Base-by-base conservation (phyloP, 2,113 vertebrate species). In the Takifugu flavidus region DNA sequence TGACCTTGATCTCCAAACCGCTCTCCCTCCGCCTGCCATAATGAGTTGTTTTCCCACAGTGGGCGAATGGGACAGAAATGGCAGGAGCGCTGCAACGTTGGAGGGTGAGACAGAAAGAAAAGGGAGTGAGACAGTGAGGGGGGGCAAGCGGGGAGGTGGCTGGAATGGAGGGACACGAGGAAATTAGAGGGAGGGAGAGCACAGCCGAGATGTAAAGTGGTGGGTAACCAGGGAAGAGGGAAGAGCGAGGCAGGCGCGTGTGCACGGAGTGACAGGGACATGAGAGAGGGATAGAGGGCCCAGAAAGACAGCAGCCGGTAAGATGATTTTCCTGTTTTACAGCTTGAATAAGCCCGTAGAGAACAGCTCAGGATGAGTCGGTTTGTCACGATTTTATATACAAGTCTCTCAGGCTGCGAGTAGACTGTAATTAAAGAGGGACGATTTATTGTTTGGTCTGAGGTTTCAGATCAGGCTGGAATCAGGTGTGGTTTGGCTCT, bases 41-140 rank as follows among this genome's bases (percentile, higher is more conserved):
- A 90, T 90, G 88, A 92, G 79, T 87, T 88, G 83, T 89, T 89
- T 90, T 92, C 88, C 90, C 90, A 91, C 89, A 89, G 77, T 84
- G 82, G 68, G 72, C 50, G 72, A 78, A 78, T 71, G 26, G 75
- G 78, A 87, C 71, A 81, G 61, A 83, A 84, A 88, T 82, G 86
- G 70, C 77, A 64, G 56, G 54, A 72, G 67, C 66, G 77, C 64
- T 34, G 11, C 59, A 75, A 64, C 49, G 65, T 64, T 68, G 52
- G 60, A 53, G 59, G 55, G 53, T 54, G 59, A 53, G 55, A 28
- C 43, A n/a, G 62, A 14, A 45, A 58, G 25, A 25, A 13, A 51
- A 27, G 64, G 65, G 63, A 7, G 10, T 15, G 44, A 67, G 31
- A 58, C 50, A 60, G 53, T 44, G 53, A 49, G 51, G 13, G 25